phyloP scores from a whole-genome alignment of 2,888 invertebrate species.

The Limnephilus auricula region DNA sequence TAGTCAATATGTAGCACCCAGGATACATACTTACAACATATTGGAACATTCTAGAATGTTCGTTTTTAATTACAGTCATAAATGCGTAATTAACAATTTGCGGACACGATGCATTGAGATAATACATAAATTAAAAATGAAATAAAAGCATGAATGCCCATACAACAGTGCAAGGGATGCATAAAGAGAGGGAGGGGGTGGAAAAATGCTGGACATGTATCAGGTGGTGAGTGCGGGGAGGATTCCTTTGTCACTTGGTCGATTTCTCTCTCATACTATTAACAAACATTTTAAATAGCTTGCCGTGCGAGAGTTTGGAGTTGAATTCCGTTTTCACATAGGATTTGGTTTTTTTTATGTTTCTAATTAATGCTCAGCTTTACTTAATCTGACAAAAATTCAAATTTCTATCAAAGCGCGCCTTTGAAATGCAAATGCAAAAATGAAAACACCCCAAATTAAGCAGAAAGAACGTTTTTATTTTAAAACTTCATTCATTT shows the following conservation, averaged over 20 bases:
- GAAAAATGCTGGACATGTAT: conserved; percentile 14
- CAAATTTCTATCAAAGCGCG: not conserved
- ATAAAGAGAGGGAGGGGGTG: not conserved
- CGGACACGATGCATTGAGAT: conserved; percentile 58
- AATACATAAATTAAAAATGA: conserved; percentile 63
- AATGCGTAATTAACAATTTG: conserved; percentile 61
- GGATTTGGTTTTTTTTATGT: conserved; percentile 29
- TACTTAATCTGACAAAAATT: not conserved
- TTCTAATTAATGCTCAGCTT: conserved; percentile 8
- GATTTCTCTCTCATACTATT: conserved; percentile 26
- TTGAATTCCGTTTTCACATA: not conserved
- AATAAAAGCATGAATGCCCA: conserved; percentile 50
- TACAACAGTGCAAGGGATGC: not conserved
- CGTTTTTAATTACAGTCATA: not conserved
- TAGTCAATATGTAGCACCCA: not conserved
- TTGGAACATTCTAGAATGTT: not conserved
- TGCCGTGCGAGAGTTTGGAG: conserved; percentile 7
- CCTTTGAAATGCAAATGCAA: not conserved
- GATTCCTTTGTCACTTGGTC: conserved; percentile 11
- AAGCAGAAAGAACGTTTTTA: not conserved
- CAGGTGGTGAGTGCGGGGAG: not conserved
- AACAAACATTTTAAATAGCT: conserved; percentile 49
- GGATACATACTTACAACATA: not conserved
- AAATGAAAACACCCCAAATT: not conserved
- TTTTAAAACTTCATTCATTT: not conserved